Conservation (phyloP, 2,888 invertebrate species). For the Ophion ellenae region DNA sequence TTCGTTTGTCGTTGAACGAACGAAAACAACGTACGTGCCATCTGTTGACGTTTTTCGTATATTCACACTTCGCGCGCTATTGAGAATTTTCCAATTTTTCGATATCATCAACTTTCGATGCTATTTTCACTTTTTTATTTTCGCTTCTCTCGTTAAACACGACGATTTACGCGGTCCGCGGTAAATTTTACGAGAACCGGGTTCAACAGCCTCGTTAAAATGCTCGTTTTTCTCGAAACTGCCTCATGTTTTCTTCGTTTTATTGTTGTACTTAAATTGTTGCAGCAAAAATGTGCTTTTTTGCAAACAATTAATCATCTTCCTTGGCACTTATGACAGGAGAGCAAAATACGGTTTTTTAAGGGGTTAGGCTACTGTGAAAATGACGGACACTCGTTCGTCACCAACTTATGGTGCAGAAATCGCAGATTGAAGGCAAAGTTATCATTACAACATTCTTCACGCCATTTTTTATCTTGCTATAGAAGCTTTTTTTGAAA, state of each 20-base stretch:
- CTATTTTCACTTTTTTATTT: background rate
- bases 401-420: no score
- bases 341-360: no score
- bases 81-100: background rate
- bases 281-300: background rate
- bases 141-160: background rate
- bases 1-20: background rate
- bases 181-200: slow-evolving; percentile 14
- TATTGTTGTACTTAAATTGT: background rate
- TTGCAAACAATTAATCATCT: background rate
- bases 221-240: slow-evolving; percentile 32
- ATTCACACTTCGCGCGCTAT: background rate
- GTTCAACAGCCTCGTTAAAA: slow-evolving; percentile 35
- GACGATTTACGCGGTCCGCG: background rate
- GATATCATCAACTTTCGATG: background rate
- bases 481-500: no score
- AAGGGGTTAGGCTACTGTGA: no score
- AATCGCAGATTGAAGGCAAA: no score
- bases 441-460: no score
- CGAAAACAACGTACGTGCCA: background rate
- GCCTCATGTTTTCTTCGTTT: background rate
- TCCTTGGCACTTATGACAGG: background rate
- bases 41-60: background rate
- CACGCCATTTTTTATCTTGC: no score
- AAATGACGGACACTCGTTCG: no score